Percentiles rank a stretch among this genome's conserved stretches.
phyloP scores from a whole-genome alignment of 2,888 invertebrate species.

The Phortica okadai region DNA sequence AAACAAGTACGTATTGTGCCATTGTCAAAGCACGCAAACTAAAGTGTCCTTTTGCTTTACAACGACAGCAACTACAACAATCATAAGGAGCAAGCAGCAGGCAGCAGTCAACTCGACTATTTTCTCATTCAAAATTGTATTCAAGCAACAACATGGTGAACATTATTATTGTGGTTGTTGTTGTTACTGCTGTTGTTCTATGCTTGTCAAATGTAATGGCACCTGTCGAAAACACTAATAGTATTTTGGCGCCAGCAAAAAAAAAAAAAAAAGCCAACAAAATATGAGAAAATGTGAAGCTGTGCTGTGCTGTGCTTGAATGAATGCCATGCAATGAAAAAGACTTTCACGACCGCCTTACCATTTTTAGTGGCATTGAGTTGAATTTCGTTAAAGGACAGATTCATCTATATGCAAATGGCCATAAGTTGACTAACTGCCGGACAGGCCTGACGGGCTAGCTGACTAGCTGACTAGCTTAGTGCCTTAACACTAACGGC shows the following conservation, averaged over 20 bases:
- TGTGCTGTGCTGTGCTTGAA: background rate
- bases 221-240: constrained; percentile 25
- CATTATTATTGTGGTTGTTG: background rate
- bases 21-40: background rate
- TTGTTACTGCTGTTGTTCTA: too few relatives aligned
- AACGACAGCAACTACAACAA: background rate
- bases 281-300: background rate
- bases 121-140: too few relatives aligned
- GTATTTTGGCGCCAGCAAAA: background rate
- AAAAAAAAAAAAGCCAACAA: background rate
- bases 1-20: background rate
- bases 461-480: background rate
- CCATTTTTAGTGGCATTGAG: background rate
- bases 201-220: constrained; percentile 11
- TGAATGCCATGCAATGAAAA: background rate
- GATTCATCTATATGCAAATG: constrained; percentile 26
- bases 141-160: background rate
- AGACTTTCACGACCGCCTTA: background rate
- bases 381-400: background rate
- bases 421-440: background rate
- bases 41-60: constrained; percentile 13
- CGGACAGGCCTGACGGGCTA: background rate
- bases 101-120: too few relatives aligned
- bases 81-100: too few relatives aligned
- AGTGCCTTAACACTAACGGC: background rate